These are phyloP conservation scores for Sternarchorhynchus goeldii DNA, from an alignment of 2,797 vertebrate genomes.

Conservation along the genomic window DNA sequence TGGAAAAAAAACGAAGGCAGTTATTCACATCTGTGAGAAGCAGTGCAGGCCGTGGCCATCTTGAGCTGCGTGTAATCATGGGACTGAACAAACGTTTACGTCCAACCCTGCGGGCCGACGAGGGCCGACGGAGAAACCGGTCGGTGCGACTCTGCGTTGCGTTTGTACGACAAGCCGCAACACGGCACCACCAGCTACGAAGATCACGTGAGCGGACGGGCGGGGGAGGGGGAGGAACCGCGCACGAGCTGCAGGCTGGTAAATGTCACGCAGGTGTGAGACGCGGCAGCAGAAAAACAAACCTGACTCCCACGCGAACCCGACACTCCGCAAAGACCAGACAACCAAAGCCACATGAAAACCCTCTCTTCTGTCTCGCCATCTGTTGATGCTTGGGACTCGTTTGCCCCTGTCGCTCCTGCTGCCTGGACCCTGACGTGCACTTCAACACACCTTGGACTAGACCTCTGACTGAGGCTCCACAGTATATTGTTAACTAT, in stretches of 20 bases:
- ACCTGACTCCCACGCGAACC: conserved; percentile 50
- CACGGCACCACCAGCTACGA: conserved; percentile 44
- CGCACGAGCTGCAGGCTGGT: conserved; percentile 42
- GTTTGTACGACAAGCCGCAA: conserved; percentile 59
- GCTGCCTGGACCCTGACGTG: not conserved
- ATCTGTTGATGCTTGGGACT: conserved; percentile 62
- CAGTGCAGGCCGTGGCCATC: conserved; percentile 1
- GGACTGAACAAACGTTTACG: no score
- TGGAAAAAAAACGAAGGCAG: conserved; percentile 40
- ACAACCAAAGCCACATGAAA: conserved; percentile 59
- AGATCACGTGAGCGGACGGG: conserved; percentile 19
- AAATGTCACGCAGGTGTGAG: conserved; percentile 64
- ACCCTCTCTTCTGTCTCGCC: conserved; percentile 59
- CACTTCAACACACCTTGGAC: not conserved
- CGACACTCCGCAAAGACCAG: conserved; percentile 54
- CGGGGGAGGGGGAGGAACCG: conserved; percentile 14
- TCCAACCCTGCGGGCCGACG: no score
- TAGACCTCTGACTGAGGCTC: not conserved
- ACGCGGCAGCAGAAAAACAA: conserved; percentile 46
- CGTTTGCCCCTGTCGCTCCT: not conserved
- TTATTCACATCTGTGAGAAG: conserved; percentile 44
- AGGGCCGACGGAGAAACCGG: conserved; percentile 35
- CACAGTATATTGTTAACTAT: no score
- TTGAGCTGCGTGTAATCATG: not conserved
- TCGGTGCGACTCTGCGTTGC: conserved; percentile 15